Base-by-base conservation (phyloP, 2,888 invertebrate species). In the Pseudoips prasinana region DNA sequence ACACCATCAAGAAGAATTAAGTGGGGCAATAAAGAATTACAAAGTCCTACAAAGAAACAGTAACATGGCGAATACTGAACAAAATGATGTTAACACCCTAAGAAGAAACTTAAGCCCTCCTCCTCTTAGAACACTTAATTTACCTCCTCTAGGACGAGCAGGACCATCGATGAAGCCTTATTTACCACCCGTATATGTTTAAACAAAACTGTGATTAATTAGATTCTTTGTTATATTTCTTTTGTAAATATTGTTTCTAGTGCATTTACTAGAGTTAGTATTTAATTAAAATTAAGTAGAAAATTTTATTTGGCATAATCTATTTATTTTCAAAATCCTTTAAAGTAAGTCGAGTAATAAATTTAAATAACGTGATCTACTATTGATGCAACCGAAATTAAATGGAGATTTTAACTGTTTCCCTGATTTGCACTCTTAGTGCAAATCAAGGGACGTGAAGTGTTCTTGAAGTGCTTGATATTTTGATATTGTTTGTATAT, bases 131-230 rank as follows among this genome's bases (percentile, higher is more conserved):
- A 46, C 64, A 3, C 58, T 70, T 7, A 73, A 68, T 41, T 58
- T 84, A 29, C 88, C 86, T 2, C 87, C 85, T 0, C 56, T 88
- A 42, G 88, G 88, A 2, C 65, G 88, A 35, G 87, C 87, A 3
- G 88, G 88, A 2, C 88, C 88, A 7, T 74, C 87, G 1, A 67
- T 76, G 67, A 88, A 83, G 50, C 77, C 74, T 37, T 87, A 87
- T 53, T 51, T 83, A 32, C 88, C 88, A 22, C 86, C 88, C 11
- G 64, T 77, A 33, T 86, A 77, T 42, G 68, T 76, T 46, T 84
- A 73, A 64, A 26, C 22, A 28, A 38, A 58, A 63, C 64, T 79
- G 80, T 83, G 80, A 80, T 81, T 67, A 61, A 50, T 53, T 57
- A 50, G 33, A 35, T 34, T 28, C 11, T 34, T 32, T 32, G 17